Conservation (phyloP, 2,797 vertebrate genomes). For the Liasis olivaceus region DNA sequence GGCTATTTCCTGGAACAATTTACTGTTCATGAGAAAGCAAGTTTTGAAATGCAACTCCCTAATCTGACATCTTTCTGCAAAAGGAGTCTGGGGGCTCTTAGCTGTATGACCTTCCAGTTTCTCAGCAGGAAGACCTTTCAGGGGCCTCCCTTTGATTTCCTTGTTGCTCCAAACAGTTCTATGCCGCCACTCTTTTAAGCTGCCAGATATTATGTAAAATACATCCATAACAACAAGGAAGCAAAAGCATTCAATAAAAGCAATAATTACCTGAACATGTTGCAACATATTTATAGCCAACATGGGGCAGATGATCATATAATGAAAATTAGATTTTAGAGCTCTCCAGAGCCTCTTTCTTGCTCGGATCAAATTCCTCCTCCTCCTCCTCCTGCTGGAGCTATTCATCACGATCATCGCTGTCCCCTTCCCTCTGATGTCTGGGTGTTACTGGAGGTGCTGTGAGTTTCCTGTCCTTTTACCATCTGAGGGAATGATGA, state of each 20-base stretch:
- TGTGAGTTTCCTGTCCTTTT: background rate
- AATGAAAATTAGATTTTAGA: background rate
- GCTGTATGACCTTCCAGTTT: background rate
- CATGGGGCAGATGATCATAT: background rate
- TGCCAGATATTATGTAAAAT: background rate
- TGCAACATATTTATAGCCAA: background rate
- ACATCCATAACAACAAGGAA: background rate
- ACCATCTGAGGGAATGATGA: background rate
- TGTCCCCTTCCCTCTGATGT: background rate
- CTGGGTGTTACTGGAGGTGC: background rate
- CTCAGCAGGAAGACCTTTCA: background rate
- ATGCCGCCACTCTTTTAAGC: background rate
- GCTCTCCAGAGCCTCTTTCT: background rate
- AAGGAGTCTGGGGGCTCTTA: background rate
- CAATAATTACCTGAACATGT: background rate
- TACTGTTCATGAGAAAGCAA: background rate
- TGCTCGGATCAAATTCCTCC: too few species aligned
- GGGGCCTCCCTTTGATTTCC: background rate
- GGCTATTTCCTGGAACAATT: background rate
- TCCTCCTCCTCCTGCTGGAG: background rate
- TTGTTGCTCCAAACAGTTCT: background rate
- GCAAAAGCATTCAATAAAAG: background rate
- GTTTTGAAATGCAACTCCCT: background rate
- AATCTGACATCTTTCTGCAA: too few species aligned
- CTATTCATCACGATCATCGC: too few species aligned